A percentile compares a stretch with the other conserved stretches of the same genome.
Conservation (phyloP, 2,888 invertebrate species). For the Beris morrisii region DNA sequence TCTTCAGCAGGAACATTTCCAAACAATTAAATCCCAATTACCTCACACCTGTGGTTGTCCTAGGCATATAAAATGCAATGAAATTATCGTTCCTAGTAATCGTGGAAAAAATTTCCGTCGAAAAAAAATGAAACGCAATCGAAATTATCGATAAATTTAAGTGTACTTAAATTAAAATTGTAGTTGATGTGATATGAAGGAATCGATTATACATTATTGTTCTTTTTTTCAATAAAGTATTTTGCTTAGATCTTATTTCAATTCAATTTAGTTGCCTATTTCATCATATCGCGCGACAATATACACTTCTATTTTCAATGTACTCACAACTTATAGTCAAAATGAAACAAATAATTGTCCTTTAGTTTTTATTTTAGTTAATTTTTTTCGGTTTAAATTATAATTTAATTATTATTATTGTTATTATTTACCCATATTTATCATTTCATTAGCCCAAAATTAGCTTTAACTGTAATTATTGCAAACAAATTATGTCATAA, state of each 20-base stretch:
- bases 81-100: slow-evolving; percentile 36
- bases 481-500: too few species aligned
- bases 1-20: slow-evolving; percentile 34
- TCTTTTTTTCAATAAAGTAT: not conserved
- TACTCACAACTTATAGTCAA: too few species aligned
- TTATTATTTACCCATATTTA: too few species aligned
- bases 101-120: slow-evolving; percentile 34
- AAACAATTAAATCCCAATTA: slow-evolving; percentile 32
- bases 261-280: too few species aligned
- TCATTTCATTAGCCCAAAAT: too few species aligned
- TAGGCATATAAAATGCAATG: slow-evolving; percentile 35
- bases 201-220: not conserved
- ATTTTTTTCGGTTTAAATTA: too few species aligned
- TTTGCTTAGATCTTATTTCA: not conserved
- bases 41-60: slow-evolving; percentile 36
- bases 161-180: not conserved
- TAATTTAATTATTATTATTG: too few species aligned
- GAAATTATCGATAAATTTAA: slow-evolving; percentile 32
- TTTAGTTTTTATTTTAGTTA: too few species aligned
- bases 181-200: not conserved
- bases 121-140: slow-evolving; percentile 34
- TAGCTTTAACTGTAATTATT: too few species aligned
- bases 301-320: too few species aligned
- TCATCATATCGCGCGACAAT: too few species aligned
- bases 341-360: too few species aligned